These are phyloP conservation scores for Seira sanloemensis DNA, from an alignment of 2,888 invertebrate species.

Conservation along the genomic window DNA sequence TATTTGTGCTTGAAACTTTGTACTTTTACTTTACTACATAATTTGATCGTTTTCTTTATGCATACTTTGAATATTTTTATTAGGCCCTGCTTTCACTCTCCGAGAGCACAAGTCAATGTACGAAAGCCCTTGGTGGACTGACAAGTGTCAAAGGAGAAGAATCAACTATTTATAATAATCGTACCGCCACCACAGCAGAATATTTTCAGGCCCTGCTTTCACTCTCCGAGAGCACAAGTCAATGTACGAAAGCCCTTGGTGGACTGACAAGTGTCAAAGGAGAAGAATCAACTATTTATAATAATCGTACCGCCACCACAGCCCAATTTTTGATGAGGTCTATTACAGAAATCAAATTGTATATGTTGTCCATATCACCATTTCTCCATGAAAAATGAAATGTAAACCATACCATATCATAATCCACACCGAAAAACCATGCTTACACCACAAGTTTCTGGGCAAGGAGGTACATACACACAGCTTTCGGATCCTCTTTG, in stretches of 20 bases:
- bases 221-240: too few species aligned
- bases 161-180: background rate
- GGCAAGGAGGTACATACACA: background rate
- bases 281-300: conserved; percentile 18
- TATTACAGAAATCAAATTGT: conserved; percentile 3
- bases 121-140: conserved; percentile 30
- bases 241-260: background rate
- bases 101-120: too few species aligned
- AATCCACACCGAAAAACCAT: conserved; percentile 31
- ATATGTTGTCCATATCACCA: background rate
- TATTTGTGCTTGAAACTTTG: too few species aligned
- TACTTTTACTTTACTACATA: too few species aligned
- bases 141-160: conserved; percentile 50
- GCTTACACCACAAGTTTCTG: conserved; percentile 47
- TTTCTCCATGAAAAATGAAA: conserved; percentile 13
- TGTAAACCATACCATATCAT: conserved; percentile 40
- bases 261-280: conserved; percentile 57
- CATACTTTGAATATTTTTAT: too few species aligned
- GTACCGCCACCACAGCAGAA: background rate
- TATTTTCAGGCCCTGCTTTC: too few species aligned
- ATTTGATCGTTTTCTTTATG: too few species aligned
- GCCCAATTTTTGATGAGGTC: conserved; percentile 15
- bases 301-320: background rate
- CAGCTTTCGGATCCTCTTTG: background rate
- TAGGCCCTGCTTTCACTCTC: too few species aligned